These are phyloP conservation scores for Mythimna vitellina DNA, from an alignment of 2,888 invertebrate species.

Conservation along the genomic window DNA sequence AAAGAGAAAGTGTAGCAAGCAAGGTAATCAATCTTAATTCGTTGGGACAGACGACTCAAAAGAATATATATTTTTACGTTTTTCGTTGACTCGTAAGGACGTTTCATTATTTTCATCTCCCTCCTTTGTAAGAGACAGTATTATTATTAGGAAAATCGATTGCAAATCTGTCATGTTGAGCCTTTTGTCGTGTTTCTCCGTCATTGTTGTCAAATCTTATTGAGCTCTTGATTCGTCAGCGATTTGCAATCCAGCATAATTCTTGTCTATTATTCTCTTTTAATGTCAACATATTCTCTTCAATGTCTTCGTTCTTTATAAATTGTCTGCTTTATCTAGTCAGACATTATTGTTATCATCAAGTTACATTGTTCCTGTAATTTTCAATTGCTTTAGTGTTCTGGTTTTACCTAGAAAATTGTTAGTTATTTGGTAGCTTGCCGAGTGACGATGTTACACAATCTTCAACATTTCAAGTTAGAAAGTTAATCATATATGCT, in stretches of 20 bases:
- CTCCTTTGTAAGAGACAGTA: conserved; percentile 47
- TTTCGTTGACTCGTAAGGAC: conserved; percentile 69
- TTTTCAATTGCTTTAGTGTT: neutral
- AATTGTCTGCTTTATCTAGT: neutral
- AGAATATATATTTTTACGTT: conserved; percentile 72
- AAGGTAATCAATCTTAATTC: conserved; percentile 82
- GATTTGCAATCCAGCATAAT: conserved; percentile 22
- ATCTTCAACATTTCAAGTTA: neutral
- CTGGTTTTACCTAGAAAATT: neutral
- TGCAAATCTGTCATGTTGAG: conserved; percentile 52
- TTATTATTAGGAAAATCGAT: conserved; percentile 54
- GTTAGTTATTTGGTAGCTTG: neutral
- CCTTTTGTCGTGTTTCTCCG: conserved; percentile 45
- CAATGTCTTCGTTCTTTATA: conserved; percentile 1
- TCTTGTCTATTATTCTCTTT: conserved; percentile 36
- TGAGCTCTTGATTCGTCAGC: conserved; percentile 30
- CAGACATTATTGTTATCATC: conserved; percentile 10
- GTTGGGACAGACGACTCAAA: conserved; percentile 78
- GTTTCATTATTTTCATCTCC: conserved; percentile 72
- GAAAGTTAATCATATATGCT: neutral
- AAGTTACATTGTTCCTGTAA: neutral
- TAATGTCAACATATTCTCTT: conserved; percentile 15
- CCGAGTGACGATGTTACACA: neutral
- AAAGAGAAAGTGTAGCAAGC: conserved; percentile 66
- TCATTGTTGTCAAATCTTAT: conserved; percentile 52